A percentile compares a stretch with the other conserved stretches of the same genome.
Conservation (phyloP, 2,113 vertebrate genomes). For the Hyperoodon ampullatus region DNA sequence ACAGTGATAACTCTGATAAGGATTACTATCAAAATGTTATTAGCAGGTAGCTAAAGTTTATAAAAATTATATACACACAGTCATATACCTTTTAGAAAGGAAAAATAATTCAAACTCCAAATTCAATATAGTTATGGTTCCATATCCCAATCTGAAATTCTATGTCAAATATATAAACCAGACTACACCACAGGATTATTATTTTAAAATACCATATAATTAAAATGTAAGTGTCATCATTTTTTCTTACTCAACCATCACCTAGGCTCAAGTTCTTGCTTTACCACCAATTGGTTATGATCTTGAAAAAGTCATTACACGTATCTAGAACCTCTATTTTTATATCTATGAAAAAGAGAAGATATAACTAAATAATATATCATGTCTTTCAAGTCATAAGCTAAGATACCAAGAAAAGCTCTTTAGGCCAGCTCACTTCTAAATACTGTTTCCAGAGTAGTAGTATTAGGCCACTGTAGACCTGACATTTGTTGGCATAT, state of each 20-base stretch:
- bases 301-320: not conserved
- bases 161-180: not conserved
- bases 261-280: not conserved
- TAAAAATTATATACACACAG: not conserved
- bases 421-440: not conserved
- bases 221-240: not conserved
- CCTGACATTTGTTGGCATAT: conserved; percentile 5
- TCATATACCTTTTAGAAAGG: not conserved
- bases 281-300: not conserved
- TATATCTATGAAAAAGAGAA: not conserved
- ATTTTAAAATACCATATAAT: conserved; percentile 6
- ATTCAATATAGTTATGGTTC: not conserved
- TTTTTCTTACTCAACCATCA: conserved; percentile 25
- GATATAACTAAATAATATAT: not conserved
- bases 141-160: not conserved
- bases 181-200: not conserved
- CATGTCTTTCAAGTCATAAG: not conserved
- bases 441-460: not conserved
- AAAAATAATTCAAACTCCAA: conserved; percentile 28
- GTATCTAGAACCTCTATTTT: not conserved
- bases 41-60: not conserved
- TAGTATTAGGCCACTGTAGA: not conserved
- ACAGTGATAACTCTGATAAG: not conserved
- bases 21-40: not conserved
- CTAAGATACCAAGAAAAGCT: conserved; percentile 8